phyloP scores from a whole-genome alignment of 1,140 invertebrate species.

The Drosophila equinoxialis region DNA sequence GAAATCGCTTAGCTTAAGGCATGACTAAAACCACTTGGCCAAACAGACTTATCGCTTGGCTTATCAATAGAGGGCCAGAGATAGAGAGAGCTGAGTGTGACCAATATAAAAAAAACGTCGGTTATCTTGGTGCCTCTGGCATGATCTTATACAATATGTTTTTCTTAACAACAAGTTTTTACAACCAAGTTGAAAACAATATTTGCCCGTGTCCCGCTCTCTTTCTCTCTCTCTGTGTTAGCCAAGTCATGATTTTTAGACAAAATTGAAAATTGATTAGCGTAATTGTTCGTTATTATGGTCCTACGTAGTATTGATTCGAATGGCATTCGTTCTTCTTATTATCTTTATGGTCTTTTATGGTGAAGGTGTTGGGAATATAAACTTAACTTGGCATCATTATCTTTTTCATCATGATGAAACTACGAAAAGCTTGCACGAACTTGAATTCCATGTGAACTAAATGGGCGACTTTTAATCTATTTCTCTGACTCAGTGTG shows the following conservation, averaged over 20 bases:
- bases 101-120: neutral
- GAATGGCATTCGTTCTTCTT: neutral
- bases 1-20: neutral
- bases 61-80: neutral
- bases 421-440: neutral
- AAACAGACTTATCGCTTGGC: conserved; percentile 1
- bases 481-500: neutral
- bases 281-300: neutral
- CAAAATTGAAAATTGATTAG: conserved; percentile 7
- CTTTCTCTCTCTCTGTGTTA: neutral
- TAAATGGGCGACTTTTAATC: no score
- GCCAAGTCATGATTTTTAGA: conserved; percentile 4
- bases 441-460: no score
- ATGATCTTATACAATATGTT: conserved; percentile 10
- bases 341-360: conserved; percentile 1
- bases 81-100: neutral
- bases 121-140: conserved; percentile 5
- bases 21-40: conserved; percentile 3
- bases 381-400: neutral
- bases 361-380: neutral
- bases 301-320: neutral
- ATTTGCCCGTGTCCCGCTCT: neutral
- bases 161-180: neutral
- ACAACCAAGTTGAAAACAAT: neutral
- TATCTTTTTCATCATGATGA: neutral